phyloP scores from a whole-genome alignment of 1,140 invertebrate genomes.

The Bombus waltoni region DNA sequence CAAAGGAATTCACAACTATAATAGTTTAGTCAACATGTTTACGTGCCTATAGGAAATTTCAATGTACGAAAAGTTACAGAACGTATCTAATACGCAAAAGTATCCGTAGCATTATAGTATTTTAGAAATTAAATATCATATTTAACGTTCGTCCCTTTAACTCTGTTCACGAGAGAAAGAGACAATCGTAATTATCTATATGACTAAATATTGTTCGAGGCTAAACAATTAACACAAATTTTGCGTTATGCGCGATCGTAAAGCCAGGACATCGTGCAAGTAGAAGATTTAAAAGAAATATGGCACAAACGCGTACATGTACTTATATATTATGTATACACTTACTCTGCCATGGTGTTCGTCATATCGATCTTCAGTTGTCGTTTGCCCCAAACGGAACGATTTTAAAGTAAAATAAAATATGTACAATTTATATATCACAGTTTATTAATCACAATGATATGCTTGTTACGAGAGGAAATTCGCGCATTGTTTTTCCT shows the following conservation, averaged over 20 bases:
- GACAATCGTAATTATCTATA: too few relatives aligned
- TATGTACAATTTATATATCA: slow-evolving; percentile 58
- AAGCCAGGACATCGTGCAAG: neutral
- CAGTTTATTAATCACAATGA: slow-evolving; percentile 68
- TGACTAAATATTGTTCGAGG: neutral
- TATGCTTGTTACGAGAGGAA: slow-evolving; percentile 6
- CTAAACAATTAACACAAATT: neutral
- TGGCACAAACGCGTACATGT: neutral
- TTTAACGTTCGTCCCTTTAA: neutral
- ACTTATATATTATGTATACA: slow-evolving; percentile 14
- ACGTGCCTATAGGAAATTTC: neutral
- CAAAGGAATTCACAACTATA: neutral
- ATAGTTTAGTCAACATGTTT: neutral
- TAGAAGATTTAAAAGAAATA: neutral
- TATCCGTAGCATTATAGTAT: neutral
- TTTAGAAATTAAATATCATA: neutral
- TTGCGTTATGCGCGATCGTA: neutral
- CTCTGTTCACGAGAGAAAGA: neutral
- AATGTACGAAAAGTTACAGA: neutral
- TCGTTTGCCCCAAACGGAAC: neutral
- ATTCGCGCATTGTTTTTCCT: slow-evolving; percentile 27
- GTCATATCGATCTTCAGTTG: neutral
- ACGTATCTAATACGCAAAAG: neutral
- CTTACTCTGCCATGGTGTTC: slow-evolving; percentile 67
- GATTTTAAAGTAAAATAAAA: slow-evolving; percentile 13